A percentile compares a stretch with the other conserved stretches of the same genome.
These are phyloP conservation scores for Drosophila kikkawai DNA, from an alignment of 1,140 invertebrate genomes.

Conservation along the genomic window DNA sequence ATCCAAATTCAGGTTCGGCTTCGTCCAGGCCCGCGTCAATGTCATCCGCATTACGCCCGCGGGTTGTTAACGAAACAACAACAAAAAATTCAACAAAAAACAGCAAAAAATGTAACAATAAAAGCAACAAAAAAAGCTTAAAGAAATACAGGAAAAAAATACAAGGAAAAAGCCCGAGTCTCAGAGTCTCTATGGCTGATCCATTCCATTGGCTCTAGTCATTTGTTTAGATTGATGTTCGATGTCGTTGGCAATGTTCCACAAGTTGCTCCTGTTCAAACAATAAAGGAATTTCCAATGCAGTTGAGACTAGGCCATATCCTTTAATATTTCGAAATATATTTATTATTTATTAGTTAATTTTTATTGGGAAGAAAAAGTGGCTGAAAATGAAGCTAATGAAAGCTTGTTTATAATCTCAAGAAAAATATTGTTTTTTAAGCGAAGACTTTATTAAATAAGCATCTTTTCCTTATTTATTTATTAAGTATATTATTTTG, in stretches of 20 bases:
- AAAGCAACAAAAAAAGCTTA: not conserved
- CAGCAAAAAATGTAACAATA: constrained; percentile 1
- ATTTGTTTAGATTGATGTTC: constrained; percentile 41
- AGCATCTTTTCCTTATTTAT: no score
- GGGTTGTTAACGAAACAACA: constrained; percentile 23
- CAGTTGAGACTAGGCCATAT: not conserved
- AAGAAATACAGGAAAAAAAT: not conserved
- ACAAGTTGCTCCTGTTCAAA: constrained; percentile 32
- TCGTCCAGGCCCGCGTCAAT: constrained; percentile 62
- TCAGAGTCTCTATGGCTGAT: constrained; percentile 23
- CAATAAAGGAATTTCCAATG: not conserved
- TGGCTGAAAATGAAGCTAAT: no score
- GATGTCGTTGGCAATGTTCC: constrained; percentile 20
- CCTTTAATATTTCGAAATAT: not conserved
- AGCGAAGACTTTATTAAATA: no score
- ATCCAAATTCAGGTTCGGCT: constrained; percentile 50
- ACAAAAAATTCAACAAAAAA: not conserved
- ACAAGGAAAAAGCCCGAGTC: not conserved
- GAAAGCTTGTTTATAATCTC: no score
- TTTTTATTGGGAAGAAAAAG: not conserved
- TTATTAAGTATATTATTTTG: no score
- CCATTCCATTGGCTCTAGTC: constrained; percentile 18
- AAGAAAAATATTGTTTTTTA: no score
- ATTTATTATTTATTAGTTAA: no score
- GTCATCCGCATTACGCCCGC: constrained; percentile 68